Evolutionary conservation across 2,888 invertebrate genomes (phyloP).

Genomic region (Acronicta psi): DNA sequence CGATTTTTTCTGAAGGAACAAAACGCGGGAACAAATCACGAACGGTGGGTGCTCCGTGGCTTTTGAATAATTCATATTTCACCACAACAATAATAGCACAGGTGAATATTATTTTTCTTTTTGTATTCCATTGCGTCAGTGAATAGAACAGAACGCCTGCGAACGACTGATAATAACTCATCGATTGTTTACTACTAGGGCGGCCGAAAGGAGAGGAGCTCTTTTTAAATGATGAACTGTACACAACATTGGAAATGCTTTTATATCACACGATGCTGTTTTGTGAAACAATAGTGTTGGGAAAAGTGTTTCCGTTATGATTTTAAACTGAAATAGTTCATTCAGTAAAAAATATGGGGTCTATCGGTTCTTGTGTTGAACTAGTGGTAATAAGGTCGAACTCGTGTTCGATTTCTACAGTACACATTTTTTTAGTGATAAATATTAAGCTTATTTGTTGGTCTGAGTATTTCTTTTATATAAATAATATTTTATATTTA

Average conservation of each 20-base stretch:
- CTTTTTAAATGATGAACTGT: constrained; percentile 61
- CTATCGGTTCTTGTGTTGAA: too few relatives aligned
- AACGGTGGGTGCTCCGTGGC: constrained; percentile 54
- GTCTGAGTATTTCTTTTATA: too few relatives aligned
- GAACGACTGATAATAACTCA: constrained; percentile 85
- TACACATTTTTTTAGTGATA: too few relatives aligned
- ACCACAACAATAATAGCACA: constrained; percentile 77
- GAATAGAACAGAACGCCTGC: constrained; percentile 73
- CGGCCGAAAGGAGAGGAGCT: constrained; percentile 45
- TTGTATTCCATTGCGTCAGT: constrained; percentile 64
- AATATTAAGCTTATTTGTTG: too few relatives aligned
- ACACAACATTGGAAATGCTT: constrained; percentile 35
- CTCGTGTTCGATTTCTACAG: too few relatives aligned
- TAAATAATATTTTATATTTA: too few relatives aligned
- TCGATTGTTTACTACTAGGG: constrained; percentile 81
- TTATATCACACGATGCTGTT: constrained; percentile 30
- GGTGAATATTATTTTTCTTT: constrained; percentile 82
- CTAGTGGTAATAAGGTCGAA: too few relatives aligned
- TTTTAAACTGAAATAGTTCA: too few relatives aligned
- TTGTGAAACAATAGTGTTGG: too few relatives aligned
- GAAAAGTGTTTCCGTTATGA: too few relatives aligned
- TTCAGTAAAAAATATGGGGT: too few relatives aligned
- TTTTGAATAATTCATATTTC: constrained; percentile 83
- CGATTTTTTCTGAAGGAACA: constrained; percentile 65
- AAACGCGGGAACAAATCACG: constrained; percentile 76